phyloP scores from a whole-genome alignment of 1,140 invertebrate species.

The Gryon sp. region DNA sequence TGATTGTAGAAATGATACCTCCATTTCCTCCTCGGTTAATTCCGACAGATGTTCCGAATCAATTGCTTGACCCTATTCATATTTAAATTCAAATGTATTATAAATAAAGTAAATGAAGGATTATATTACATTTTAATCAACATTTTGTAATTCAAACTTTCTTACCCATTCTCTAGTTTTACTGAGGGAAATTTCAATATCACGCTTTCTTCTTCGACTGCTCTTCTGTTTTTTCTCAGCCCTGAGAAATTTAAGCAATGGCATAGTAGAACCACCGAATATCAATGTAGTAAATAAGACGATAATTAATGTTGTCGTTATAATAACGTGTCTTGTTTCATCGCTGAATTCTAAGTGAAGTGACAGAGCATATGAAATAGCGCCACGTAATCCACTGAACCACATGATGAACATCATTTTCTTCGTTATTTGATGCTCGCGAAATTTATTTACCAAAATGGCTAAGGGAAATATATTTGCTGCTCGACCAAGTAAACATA shows the following conservation, averaged over 20 bases:
- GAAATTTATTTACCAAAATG: conserved; percentile 95
- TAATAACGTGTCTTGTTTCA: conserved; percentile 96
- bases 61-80: conserved; percentile 94
- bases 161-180: conserved; percentile 97
- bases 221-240: conserved; percentile 85
- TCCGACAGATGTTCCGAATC: conserved; percentile 98
- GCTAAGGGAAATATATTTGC: conserved; percentile 98
- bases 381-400: conserved; percentile 97
- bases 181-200: conserved; percentile 93
- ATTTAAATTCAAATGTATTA: too few species aligned
- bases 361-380: conserved; percentile 98
- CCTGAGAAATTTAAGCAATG: conserved; percentile 91
- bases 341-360: conserved; percentile 96
- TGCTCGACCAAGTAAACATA: conserved; percentile 95
- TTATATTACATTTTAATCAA: too few species aligned
- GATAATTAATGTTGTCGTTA: conserved; percentile 98
- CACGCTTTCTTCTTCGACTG: conserved; percentile 83
- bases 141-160: conserved; percentile 20
- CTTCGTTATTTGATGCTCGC: conserved; percentile 97
- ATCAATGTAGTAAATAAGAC: conserved; percentile 97
- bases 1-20: conserved; percentile 85
- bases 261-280: conserved; percentile 98
- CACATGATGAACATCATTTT: conserved; percentile 99
- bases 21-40: conserved; percentile 96
- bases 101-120: too few species aligned